These are phyloP conservation scores for Zophobas atratus DNA, from an alignment of 1,140 invertebrate genomes.

Conservation along the genomic window DNA sequence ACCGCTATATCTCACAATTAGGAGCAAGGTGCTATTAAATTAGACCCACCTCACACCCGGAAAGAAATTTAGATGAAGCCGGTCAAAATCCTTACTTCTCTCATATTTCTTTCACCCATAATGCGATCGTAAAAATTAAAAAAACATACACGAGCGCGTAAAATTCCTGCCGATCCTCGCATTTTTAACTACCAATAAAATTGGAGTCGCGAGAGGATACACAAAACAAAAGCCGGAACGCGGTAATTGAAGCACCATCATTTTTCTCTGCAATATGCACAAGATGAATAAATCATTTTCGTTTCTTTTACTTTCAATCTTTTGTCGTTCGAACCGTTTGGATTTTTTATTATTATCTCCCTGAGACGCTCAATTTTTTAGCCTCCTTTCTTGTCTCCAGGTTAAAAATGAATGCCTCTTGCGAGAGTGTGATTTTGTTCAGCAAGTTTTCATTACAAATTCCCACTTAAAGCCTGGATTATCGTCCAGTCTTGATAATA, in stretches of 20 bases:
- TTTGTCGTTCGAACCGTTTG: constrained; percentile 6
- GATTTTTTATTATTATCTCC: constrained; percentile 40
- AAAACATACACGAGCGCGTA: not conserved
- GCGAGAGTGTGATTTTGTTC: too few species aligned
- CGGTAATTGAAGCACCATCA: not conserved
- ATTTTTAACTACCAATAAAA: too few species aligned
- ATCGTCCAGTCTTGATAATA: constrained; percentile 22
- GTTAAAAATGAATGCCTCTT: constrained; percentile 24
- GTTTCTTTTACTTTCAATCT: not conserved
- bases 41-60: constrained; percentile 6
- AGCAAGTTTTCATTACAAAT: not conserved
- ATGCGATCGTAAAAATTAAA: not conserved
- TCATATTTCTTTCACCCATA: not conserved
- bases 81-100: not conserved
- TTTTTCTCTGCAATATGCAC: not conserved
- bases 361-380: constrained; percentile 17
- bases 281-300: constrained; percentile 6
- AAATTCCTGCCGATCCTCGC: too few species aligned
- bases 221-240: too few species aligned
- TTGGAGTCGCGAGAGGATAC: too few species aligned
- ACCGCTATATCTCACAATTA: constrained; percentile 24
- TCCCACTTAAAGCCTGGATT: constrained; percentile 13
- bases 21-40: constrained; percentile 1
- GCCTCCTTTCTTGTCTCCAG: not conserved
- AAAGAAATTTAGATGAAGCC: constrained; percentile 1